These are phyloP conservation scores for Diplazon laetatorius DNA, from an alignment of 2,888 invertebrate species.

Conservation along the genomic window DNA sequence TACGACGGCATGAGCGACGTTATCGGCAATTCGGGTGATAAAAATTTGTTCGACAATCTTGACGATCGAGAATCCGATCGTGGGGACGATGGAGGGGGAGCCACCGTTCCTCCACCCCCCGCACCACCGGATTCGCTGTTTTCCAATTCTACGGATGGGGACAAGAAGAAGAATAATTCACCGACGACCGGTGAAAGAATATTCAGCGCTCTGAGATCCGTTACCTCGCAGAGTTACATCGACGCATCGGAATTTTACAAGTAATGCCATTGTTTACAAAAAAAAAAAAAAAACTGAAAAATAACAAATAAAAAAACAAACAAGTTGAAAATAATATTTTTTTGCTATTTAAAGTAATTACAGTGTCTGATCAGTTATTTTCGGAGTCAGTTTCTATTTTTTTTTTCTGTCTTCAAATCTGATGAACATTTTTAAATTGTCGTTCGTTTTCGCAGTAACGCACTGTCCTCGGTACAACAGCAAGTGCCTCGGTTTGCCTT, in stretches of 20 bases:
- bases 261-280: slow-evolving; percentile 69
- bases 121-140: slow-evolving; percentile 76
- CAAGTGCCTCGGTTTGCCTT: slow-evolving; percentile 76
- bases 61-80: slow-evolving; percentile 34
- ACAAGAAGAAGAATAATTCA: slow-evolving; percentile 69
- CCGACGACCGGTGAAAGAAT: slow-evolving; percentile 80
- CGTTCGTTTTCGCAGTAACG: slow-evolving; percentile 71
- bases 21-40: slow-evolving; percentile 41
- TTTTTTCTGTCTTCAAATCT: not conserved
- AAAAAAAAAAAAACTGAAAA: not conserved
- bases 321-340: too few species aligned
- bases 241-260: slow-evolving; percentile 81
- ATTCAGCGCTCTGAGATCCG: slow-evolving; percentile 78
- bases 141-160: slow-evolving; percentile 48
- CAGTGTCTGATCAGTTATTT: too few species aligned
- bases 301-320: not conserved
- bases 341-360: too few species aligned
- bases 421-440: not conserved
- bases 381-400: not conserved
- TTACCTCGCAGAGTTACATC: slow-evolving; percentile 80
- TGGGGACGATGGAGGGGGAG: slow-evolving; percentile 39
- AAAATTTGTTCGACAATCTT: slow-evolving; percentile 43
- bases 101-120: slow-evolving; percentile 77
- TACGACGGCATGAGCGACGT: slow-evolving; percentile 68
- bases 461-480: slow-evolving; percentile 76